These are phyloP conservation scores for Ceryle rudis DNA, from an alignment of 2,797 vertebrate genomes.

Conservation along the genomic window DNA sequence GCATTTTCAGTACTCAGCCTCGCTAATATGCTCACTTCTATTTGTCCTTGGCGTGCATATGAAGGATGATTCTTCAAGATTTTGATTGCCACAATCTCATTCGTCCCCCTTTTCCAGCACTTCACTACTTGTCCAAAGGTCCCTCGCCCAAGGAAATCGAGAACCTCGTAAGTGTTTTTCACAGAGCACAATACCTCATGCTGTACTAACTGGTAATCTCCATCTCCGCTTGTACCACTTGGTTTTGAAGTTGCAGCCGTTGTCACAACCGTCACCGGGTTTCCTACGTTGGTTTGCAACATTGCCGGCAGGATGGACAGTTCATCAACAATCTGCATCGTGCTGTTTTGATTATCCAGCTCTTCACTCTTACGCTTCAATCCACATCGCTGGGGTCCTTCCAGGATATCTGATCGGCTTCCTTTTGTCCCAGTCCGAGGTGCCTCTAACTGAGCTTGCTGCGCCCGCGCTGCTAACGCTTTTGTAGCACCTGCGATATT, in stretches of 20 bases:
- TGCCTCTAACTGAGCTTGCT: constrained; percentile 73
- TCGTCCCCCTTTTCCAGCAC: constrained; percentile 98
- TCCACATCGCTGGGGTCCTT: constrained; percentile 94
- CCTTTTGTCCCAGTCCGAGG: constrained; percentile 72
- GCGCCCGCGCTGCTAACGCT: constrained; percentile 73
- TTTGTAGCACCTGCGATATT: constrained; percentile 82
- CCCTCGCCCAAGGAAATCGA: constrained; percentile 97
- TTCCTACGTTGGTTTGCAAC: constrained; percentile 94
- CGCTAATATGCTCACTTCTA: constrained; percentile 97
- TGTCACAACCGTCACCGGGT: constrained; percentile 84
- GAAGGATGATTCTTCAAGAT: constrained; percentile 99
- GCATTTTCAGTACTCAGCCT: constrained; percentile 96
- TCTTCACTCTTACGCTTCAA: constrained; percentile 99
- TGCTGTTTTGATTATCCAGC: constrained; percentile 88
- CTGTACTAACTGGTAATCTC: constrained; percentile 98
- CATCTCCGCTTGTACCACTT: constrained; percentile 85
- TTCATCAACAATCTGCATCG: constrained; percentile 99
- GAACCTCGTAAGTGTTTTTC: constrained; percentile 98
- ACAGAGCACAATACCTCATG: constrained; percentile 97
- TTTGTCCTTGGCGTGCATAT: constrained; percentile 96
- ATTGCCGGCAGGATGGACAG: constrained; percentile 96
- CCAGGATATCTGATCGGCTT: constrained; percentile 85
- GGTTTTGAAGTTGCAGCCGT: constrained; percentile 86
- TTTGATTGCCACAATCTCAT: constrained; percentile 96
- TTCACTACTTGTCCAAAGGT: constrained; percentile 99